Conservation (phyloP, 2,797 vertebrate genomes). For the Lithobates sylvaticus region DNA sequence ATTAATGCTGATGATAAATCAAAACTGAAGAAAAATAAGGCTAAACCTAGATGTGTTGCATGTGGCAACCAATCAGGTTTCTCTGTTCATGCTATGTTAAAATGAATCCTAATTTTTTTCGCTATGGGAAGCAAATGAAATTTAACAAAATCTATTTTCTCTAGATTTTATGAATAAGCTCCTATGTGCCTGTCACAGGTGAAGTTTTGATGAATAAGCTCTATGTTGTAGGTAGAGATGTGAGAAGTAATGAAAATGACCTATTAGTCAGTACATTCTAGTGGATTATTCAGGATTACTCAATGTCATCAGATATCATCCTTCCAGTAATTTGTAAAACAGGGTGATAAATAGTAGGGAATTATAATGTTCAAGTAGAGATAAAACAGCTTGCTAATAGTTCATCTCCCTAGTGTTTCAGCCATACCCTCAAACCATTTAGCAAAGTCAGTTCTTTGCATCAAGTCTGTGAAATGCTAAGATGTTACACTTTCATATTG, state of each 20-base stretch:
- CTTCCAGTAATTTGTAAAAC: slow-evolving; percentile 60
- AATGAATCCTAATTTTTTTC: no score
- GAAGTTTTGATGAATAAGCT: no score
- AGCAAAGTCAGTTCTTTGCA: slow-evolving; percentile 60
- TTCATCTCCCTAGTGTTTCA: slow-evolving; percentile 59
- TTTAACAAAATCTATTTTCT: background rate
- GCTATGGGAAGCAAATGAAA: background rate
- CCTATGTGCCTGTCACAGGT: background rate
- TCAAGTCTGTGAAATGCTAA: slow-evolving; percentile 58
- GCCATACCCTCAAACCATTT: slow-evolving; percentile 61
- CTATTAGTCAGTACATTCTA: slow-evolving; percentile 51
- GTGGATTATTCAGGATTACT: slow-evolving; percentile 62
- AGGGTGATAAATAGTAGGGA: slow-evolving; percentile 60
- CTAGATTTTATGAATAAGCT: background rate
- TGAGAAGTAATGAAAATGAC: slow-evolving; percentile 47
- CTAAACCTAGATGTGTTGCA: no score
- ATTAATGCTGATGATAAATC: no score
- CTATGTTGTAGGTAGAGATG: background rate
- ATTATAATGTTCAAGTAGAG: slow-evolving; percentile 61
- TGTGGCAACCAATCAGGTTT: no score
- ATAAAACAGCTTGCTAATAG: slow-evolving; percentile 60
- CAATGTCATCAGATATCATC: slow-evolving; percentile 63
- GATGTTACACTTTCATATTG: slow-evolving; percentile 62
- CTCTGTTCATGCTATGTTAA: no score
- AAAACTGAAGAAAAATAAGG: no score